Conservation (phyloP, 2,888 invertebrate genomes). For the Amphipyra berbera region DNA sequence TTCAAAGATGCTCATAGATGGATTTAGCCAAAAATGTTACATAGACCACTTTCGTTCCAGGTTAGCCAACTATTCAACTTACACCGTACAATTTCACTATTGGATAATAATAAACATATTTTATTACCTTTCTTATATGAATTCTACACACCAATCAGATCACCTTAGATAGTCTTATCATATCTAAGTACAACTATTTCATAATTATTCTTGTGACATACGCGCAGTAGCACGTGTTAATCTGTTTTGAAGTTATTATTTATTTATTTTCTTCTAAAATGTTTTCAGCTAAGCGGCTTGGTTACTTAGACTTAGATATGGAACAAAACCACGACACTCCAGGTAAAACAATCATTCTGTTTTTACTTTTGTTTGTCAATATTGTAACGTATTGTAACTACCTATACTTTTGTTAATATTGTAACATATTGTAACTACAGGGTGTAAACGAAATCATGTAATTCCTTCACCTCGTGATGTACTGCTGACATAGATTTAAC, state of each 20-base stretch:
- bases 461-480: too few relatives aligned
- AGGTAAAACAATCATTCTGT: slow-evolving; percentile 57
- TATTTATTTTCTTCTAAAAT: slow-evolving; percentile 26
- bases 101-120: neutral
- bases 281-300: slow-evolving; percentile 66
- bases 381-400: slow-evolving; percentile 12
- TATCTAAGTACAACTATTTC: slow-evolving; percentile 26
- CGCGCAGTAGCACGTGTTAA: slow-evolving; percentile 2
- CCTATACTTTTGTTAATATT: too few relatives aligned
- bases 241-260: slow-evolving; percentile 13
- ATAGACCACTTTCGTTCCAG: too few relatives aligned
- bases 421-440: too few relatives aligned
- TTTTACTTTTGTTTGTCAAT: slow-evolving; percentile 16
- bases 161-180: slow-evolving; percentile 25
- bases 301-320: slow-evolving; percentile 71
- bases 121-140: neutral
- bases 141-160: slow-evolving; percentile 12
- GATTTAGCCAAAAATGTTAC: too few relatives aligned
- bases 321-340: slow-evolving; percentile 58
- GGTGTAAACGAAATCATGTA: too few relatives aligned
- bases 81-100: neutral
- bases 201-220: slow-evolving; percentile 13
- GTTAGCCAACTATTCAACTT: neutral
- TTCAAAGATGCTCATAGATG: too few relatives aligned
- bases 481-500: too few relatives aligned